Conservation (phyloP, 2,113 vertebrate genomes). For the Upupa epops region DNA sequence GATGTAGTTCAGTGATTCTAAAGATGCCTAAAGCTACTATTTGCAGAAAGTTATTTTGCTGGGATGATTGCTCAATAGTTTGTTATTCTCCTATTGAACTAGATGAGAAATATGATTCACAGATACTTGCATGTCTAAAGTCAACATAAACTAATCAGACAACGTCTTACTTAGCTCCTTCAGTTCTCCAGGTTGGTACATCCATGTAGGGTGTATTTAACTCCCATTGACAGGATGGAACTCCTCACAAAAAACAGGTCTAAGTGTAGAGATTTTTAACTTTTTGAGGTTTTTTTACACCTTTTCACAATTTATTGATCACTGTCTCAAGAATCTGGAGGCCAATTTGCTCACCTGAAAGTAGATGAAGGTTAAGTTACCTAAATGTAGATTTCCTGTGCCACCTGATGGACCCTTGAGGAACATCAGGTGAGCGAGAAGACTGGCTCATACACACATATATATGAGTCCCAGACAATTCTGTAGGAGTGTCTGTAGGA, state of each 20-base stretch:
- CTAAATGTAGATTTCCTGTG: neutral
- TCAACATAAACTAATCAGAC: neutral
- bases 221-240: neutral
- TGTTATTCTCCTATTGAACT: neutral
- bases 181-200: neutral
- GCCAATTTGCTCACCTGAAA: neutral
- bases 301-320: neutral
- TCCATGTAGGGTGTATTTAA: neutral
- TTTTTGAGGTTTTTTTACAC: neutral
- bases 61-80: neutral
- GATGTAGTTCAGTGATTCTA: neutral
- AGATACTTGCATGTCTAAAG: neutral
- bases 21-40: neutral
- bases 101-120: neutral
- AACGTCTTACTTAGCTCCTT: neutral
- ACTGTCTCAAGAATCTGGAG: neutral
- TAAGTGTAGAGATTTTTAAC: neutral
- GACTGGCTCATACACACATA: neutral
- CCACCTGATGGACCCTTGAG: neutral
- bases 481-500: neutral
- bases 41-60: neutral
- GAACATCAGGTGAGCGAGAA: neutral
- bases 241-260: neutral
- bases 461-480: neutral
- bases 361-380: neutral